Evolutionary conservation across 2,888 invertebrate species (phyloP).

Genomic region (Habrosyne pyritoides): DNA sequence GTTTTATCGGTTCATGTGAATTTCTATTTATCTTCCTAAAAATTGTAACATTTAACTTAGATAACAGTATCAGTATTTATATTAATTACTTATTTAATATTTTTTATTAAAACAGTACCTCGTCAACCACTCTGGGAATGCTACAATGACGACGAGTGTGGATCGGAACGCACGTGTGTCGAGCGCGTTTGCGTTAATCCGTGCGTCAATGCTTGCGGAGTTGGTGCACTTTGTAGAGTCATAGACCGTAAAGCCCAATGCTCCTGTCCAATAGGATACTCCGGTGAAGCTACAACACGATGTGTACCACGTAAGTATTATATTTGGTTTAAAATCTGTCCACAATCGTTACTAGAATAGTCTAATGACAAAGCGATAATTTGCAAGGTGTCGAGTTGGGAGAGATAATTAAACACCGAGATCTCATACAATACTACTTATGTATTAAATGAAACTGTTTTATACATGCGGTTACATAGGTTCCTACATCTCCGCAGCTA

Average conservation of each 20-base stretch:
- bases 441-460: too few species aligned
- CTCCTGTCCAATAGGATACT: conserved; percentile 90
- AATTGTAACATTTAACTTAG: too few species aligned
- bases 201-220: conserved; percentile 89
- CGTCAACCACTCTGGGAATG: conserved; percentile 86
- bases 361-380: too few species aligned
- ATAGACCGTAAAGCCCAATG: conserved; percentile 90
- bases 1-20: too few species aligned
- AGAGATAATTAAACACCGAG: too few species aligned
- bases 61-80: too few species aligned
- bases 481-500: too few species aligned
- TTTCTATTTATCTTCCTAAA: too few species aligned
- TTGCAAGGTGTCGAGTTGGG: too few species aligned
- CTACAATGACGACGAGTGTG: conserved; percentile 90
- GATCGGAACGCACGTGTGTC: conserved; percentile 88
- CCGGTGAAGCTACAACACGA: conserved; percentile 87
- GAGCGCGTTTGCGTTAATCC: conserved; percentile 92
- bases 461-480: too few species aligned
- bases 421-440: too few species aligned
- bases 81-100: not conserved
- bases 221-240: conserved; percentile 92
- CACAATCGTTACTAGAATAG: too few species aligned
- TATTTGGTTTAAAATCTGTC: not conserved
- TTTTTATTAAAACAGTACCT: conserved; percentile 53
- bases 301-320: conserved; percentile 91